Evolutionary conservation across 1,140 invertebrate species (phyloP), one percentile per base, ranked within the genome.

Genomic region (Acromyrmex heyeri): DNA sequence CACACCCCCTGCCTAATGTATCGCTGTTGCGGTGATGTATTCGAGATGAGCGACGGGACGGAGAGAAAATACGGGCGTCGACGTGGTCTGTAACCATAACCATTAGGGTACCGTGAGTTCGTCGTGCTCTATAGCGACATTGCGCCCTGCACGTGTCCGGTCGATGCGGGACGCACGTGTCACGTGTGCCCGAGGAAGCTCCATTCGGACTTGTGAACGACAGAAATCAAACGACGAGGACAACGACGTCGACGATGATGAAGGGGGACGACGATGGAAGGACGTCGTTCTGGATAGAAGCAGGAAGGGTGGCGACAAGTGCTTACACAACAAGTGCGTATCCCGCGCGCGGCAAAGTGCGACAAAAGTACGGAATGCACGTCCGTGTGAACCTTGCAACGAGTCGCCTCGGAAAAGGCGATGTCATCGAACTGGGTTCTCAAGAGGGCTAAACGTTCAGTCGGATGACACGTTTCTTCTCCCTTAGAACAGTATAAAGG

Each of bases 81-180:
- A 62, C 67, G 77, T 69, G 61, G 85, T 70, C 76, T 81, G 85
- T 82, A 53, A 90, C 38, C 88, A 24, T 90, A 85, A 86, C 81
- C 61, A 64, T 65, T 69, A 69, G 69, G 85, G 75, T 87, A 87
- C 67, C 18, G 44, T 10, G 76, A 64, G 77, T 81, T 30, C 83
- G 67, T 87, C 88, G 85, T 53, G 82, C 21, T 72, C 65, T 27
- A 81, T 67, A 62, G 27, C 79, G 82, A 76, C 76, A 69, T 86
- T 70, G 34, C 65, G 64, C 72, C 64, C 24, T 75, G 85, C 89
- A 91, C 90, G 91, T 89, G 87, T 87, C 83, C 62, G 38, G 38
- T 64, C 55, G 85, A 92, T 89, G 69, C 89, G 89, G 87, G 93
- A 93, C 92, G 93, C 93, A 94, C 93, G 93, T 94, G 94, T 93